Evolutionary conservation across 2,888 invertebrate genomes (phyloP).

Genomic region (Heteromyza rotundicornis): DNA sequence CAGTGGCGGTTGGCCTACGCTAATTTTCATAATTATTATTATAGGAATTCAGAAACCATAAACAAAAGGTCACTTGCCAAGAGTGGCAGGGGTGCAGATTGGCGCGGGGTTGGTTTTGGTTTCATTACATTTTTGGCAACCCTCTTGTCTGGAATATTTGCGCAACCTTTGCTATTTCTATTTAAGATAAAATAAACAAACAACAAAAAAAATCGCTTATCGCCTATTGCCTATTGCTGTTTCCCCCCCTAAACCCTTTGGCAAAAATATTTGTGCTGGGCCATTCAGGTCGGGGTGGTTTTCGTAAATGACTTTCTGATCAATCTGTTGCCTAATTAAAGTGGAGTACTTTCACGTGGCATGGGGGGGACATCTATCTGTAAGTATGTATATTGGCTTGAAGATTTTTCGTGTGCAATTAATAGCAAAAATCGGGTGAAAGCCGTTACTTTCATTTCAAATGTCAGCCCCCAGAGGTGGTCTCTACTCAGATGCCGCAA

Average conservation of each 20-base stretch:
- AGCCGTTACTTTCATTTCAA: neutral
- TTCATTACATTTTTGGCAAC: neutral
- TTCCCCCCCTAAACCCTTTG: too few species aligned
- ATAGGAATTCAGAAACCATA: constrained; percentile 51
- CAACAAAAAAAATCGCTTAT: neutral
- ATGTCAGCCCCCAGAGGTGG: too few species aligned
- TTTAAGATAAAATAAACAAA: constrained; percentile 1
- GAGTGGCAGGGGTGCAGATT: neutral
- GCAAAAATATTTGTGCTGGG: too few species aligned
- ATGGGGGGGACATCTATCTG: neutral
- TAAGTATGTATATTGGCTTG: too few species aligned
- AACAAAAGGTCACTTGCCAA: constrained; percentile 46
- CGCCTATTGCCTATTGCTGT: neutral
- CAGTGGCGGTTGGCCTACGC: constrained; percentile 13
- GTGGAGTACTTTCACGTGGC: constrained; percentile 3
- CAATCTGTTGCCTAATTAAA: constrained; percentile 32
- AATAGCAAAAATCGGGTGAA: too few species aligned
- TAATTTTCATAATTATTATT: constrained; percentile 56
- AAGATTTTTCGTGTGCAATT: too few species aligned
- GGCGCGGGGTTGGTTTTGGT: neutral
- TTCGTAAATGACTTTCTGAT: constrained; percentile 31
- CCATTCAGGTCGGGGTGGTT: too few species aligned
- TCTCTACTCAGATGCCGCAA: too few species aligned
- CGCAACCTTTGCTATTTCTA: constrained; percentile 4
- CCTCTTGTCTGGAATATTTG: neutral